phyloP scores from a whole-genome alignment of 2,888 invertebrate genomes.

The Ryuthela nishihirai region DNA sequence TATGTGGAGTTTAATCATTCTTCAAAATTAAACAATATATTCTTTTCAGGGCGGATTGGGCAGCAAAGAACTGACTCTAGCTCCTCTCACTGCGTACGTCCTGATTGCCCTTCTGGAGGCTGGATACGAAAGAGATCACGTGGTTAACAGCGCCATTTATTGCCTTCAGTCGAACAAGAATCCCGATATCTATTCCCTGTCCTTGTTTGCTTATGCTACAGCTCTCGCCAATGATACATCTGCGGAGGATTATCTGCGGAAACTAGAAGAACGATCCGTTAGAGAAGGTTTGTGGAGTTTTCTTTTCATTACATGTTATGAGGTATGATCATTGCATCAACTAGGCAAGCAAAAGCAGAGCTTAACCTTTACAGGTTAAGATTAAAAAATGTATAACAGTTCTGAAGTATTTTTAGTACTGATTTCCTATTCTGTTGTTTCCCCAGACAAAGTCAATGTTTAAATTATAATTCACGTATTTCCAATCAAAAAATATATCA shows the following conservation, averaged over 20 bases:
- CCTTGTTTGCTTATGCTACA: slow-evolving; percentile 57
- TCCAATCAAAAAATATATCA: too few relatives aligned
- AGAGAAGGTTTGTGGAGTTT: slow-evolving; percentile 5
- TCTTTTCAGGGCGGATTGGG: slow-evolving; percentile 31
- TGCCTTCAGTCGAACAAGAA: slow-evolving; percentile 57
- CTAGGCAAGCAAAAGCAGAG: too few relatives aligned
- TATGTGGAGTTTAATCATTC: slow-evolving; percentile 3
- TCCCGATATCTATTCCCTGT: slow-evolving; percentile 53
- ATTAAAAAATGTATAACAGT: too few relatives aligned
- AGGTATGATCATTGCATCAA: too few relatives aligned
- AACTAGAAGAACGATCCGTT: slow-evolving; percentile 10
- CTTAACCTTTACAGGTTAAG: too few relatives aligned
- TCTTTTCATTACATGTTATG: too few relatives aligned
- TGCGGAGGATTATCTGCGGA: slow-evolving; percentile 47
- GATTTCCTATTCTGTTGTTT: too few relatives aligned
- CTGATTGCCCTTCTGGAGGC: slow-evolving; percentile 63
- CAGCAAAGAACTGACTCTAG: slow-evolving; percentile 53
- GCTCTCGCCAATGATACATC: slow-evolving; percentile 53
- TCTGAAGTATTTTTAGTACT: too few relatives aligned
- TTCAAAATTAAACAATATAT: slow-evolving; percentile 15
- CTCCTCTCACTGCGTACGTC: slow-evolving; percentile 66
- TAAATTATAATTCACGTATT: too few relatives aligned
- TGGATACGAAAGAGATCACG: slow-evolving; percentile 55
- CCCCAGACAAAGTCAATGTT: too few relatives aligned
- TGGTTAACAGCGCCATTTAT: slow-evolving; percentile 59